Base-by-base conservation (phyloP, 2,797 vertebrate species). In the Margarornis squamiger region DNA sequence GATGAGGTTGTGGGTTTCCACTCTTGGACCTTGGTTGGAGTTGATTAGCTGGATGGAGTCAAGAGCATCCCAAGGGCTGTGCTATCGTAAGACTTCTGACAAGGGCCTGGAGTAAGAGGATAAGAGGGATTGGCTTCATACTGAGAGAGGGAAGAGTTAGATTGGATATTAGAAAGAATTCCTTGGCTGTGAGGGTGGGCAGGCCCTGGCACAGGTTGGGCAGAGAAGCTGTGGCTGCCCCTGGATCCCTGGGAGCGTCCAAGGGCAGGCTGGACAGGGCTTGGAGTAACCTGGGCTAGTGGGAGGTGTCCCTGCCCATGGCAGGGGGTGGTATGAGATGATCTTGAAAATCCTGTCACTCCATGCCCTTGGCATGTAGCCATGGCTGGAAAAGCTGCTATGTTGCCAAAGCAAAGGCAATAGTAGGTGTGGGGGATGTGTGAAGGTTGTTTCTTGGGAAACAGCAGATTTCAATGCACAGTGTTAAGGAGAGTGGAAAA, bases 151-250 rank as follows among this genome's bases (percentile, higher is more conserved):
- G 32, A 27, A 15, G 30, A 12, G 10, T 9, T 16, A 27, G 26
- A 7, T 48, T 41, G 39, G 7, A 10, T 54, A 6, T 48, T 41
- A 7, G 21, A 14, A 13, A 61, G 54, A 7, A 54, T 26, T 54
- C 45, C 0, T 0, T 59, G 7, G 0, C 21, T 67, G 14, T 2
- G 62, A 61, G 26, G 14, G 21, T 68, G 34, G 7, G 0, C 0
- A 74, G 22, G 12, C 21, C 21, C 39, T 81, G 18, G 26, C 14
- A 4, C 61, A 54, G 46, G 21, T 0, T 48, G 9, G 17, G 17
- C 30, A 68, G 48, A 74, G 34, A 1, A 54, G 39, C 63, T 77
- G 46, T 39, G 55, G 29, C 63, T 68, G 39, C 12, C 23, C 29
- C 46, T 51, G 49, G 27, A 52, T 52, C 38, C 29, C 45, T 80